A percentile compares a stretch with the other conserved stretches of the same genome.
Conservation (phyloP, 2,797 vertebrate species). For the Microchirus variegatus region DNA sequence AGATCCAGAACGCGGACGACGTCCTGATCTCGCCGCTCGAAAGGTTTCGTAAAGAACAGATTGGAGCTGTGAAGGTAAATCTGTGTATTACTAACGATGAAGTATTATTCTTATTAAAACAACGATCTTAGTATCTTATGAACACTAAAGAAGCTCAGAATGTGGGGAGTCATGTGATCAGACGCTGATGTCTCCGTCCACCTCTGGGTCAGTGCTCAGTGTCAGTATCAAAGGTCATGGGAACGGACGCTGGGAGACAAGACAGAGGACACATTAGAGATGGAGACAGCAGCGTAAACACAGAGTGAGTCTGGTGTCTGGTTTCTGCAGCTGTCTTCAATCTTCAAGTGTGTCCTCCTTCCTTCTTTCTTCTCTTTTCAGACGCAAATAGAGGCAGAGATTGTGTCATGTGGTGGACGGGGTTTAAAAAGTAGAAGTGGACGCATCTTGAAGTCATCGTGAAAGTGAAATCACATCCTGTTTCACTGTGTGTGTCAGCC, state of each 20-base stretch:
- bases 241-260: slow-evolving; percentile 62
- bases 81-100: too few species aligned
- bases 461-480: slow-evolving; percentile 36
- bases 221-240: slow-evolving; percentile 70
- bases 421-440: slow-evolving; percentile 7
- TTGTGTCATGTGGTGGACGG: neutral
- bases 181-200: slow-evolving; percentile 7
- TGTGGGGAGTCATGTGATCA: too few species aligned
- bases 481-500: neutral
- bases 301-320: slow-evolving; percentile 60
- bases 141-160: too few species aligned
- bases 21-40: slow-evolving; percentile 96
- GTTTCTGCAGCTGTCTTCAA: slow-evolving; percentile 63
- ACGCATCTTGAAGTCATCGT: slow-evolving; percentile 6
- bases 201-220: slow-evolving; percentile 32
- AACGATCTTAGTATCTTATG: too few species aligned
- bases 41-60: slow-evolving; percentile 98
- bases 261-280: slow-evolving; percentile 45
- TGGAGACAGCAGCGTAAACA: slow-evolving; percentile 63
- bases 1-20: slow-evolving; percentile 98
- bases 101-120: too few species aligned
- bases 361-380: neutral
- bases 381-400: slow-evolving; percentile 3
- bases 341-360: slow-evolving; percentile 26
- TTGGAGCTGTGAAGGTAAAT: slow-evolving; percentile 94